Evolutionary conservation across 2,888 invertebrate genomes (phyloP).

Genomic region (Thecocarcelia acutangulata): DNA sequence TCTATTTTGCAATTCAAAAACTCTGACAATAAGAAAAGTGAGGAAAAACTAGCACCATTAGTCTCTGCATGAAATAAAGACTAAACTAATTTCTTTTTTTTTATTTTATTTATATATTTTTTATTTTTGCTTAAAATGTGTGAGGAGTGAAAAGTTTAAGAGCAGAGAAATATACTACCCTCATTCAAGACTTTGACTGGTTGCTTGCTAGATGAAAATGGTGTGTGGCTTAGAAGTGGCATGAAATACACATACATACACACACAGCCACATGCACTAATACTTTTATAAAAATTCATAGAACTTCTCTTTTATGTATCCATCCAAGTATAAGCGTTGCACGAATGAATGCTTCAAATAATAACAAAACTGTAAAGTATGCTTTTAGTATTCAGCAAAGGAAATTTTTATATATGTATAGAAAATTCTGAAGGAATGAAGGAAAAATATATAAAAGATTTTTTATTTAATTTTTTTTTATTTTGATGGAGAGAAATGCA

Average conservation of each 20-base stretch:
- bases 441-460: conserved; percentile 30
- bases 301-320: conserved; percentile 44
- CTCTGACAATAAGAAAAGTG: conserved; percentile 14
- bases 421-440: conserved; percentile 55
- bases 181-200: conserved; percentile 65
- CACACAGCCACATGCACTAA: neutral
- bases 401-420: conserved; percentile 21
- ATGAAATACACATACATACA: conserved; percentile 16
- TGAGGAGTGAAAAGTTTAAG: conserved; percentile 39
- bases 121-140: conserved; percentile 17
- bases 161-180: conserved; percentile 50
- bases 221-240: conserved; percentile 69
- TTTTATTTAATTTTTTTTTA: conserved; percentile 13
- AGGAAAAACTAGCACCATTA: conserved; percentile 14
- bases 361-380: conserved; percentile 61
- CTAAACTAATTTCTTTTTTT: conserved; percentile 27
- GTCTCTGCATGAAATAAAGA: conserved; percentile 32
- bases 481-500: conserved; percentile 70
- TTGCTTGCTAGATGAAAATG: conserved; percentile 64
- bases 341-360: conserved; percentile 68
- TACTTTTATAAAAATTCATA: conserved; percentile 20
- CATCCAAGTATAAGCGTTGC: conserved; percentile 59
- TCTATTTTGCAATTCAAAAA: conserved; percentile 47
- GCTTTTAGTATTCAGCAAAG: conserved; percentile 3
- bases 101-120: no score